Evolutionary conservation across 2,113 vertebrate genomes (phyloP).

Genomic region (Pangasianodon hypophthalmus): DNA sequence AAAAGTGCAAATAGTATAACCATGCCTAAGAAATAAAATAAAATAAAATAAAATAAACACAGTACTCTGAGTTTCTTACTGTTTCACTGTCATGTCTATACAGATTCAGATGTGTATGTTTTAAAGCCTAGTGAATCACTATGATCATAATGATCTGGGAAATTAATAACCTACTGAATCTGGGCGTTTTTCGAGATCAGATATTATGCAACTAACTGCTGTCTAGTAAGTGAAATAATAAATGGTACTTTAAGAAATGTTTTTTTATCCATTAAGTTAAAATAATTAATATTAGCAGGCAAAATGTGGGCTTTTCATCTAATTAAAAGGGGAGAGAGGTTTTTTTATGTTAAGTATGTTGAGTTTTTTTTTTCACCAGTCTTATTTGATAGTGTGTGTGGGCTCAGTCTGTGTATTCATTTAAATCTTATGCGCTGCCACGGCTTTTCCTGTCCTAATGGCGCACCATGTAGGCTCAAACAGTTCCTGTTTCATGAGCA

Average conservation of each 20-base stretch:
- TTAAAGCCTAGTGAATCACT: not conserved
- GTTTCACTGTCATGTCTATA: not conserved
- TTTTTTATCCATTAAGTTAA: not conserved
- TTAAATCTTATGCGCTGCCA: conserved; percentile 29
- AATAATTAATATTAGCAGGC: not conserved
- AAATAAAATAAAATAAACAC: not conserved
- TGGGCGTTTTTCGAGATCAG: not conserved
- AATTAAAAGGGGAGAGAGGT: not conserved
- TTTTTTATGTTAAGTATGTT: not conserved
- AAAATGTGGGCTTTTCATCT: not conserved
- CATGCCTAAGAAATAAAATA: not conserved
- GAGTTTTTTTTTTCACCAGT: not conserved
- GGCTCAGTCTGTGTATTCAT: conserved; percentile 19
- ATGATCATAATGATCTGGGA: not conserved
- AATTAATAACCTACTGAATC: not conserved
- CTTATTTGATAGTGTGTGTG: not conserved
- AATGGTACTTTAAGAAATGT: not conserved
- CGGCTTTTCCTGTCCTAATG: conserved; percentile 17
- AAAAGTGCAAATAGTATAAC: not conserved
- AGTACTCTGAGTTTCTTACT: not conserved
- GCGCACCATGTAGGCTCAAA: conserved; percentile 22
- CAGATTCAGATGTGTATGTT: not conserved
- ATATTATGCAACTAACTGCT: not conserved
- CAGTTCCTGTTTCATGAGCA: conserved; percentile 55
- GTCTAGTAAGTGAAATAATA: not conserved